phyloP scores from a whole-genome alignment of 1,140 invertebrate genomes.

The Halyomorpha halys region DNA sequence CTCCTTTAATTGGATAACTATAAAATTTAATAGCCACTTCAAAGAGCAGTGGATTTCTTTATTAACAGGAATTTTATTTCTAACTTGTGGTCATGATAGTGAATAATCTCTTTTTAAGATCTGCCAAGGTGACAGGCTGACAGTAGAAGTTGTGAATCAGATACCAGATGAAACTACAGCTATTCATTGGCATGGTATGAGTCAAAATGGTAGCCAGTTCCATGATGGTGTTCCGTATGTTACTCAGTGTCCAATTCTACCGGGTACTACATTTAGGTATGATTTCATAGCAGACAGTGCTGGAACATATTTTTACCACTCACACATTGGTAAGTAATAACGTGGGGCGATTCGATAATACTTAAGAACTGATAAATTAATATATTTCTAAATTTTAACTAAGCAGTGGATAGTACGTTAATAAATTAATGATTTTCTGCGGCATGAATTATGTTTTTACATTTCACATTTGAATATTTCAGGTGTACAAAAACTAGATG shows the following conservation, averaged over 20 bases:
- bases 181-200: conserved; percentile 44
- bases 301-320: conserved; percentile 58
- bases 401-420: too few species aligned
- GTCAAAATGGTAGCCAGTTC: conserved; percentile 38
- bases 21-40: too few species aligned
- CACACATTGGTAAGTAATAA: conserved; percentile 44
- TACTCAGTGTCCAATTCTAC: conserved; percentile 53
- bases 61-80: too few species aligned
- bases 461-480: too few species aligned
- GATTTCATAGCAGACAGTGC: conserved; percentile 37
- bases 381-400: too few species aligned
- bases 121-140: conserved; percentile 44
- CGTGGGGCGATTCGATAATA: too few species aligned
- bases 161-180: conserved; percentile 40
- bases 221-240: conserved; percentile 59
- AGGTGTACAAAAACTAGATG: conserved; percentile 72
- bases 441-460: too few species aligned
- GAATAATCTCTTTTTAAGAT: conserved; percentile 55
- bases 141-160: conserved; percentile 48
- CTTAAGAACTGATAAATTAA: too few species aligned
- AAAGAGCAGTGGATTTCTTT: too few species aligned
- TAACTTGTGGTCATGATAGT: conserved; percentile 18
- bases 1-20: too few species aligned
- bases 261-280: conserved; percentile 48
- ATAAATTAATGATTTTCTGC: too few species aligned